Percentiles rank a stretch among this genome's conserved stretches.
Conservation (phyloP, 2,888 invertebrate species). For the Macrosiphum euphorbiae region DNA sequence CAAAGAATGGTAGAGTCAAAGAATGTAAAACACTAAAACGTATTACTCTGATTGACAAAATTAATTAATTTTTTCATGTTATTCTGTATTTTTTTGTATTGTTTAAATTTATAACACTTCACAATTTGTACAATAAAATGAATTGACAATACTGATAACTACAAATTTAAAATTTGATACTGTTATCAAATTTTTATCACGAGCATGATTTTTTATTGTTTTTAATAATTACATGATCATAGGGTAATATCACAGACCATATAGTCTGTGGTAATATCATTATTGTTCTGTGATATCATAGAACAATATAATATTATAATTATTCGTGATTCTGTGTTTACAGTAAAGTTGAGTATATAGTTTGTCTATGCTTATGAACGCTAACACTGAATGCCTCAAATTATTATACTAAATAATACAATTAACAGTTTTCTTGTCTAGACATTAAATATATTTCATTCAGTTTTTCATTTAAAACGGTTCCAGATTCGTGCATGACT, state of each 20-base stretch:
- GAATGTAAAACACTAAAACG: neutral
- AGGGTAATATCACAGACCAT: no score
- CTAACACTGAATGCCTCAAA: neutral
- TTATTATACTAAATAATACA: no score
- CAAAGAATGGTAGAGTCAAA: neutral
- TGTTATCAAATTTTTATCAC: conserved; percentile 12
- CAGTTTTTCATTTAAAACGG: neutral
- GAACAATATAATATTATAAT: no score
- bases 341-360: no score
- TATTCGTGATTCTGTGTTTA: no score
- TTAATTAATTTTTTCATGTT: neutral
- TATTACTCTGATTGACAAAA: neutral
- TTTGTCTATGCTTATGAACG: neutral
- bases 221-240: neutral
- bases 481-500: no score
- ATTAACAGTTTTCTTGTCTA: neutral
- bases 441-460: neutral
- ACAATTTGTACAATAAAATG: no score
- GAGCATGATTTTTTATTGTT: neutral
- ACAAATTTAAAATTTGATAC: conserved; percentile 25
- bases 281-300: no score
- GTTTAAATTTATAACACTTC: neutral
- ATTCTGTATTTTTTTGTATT: neutral
- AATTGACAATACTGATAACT: neutral
- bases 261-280: no score